Percentiles rank a stretch among this genome's conserved stretches.
Evolutionary conservation across 23 tunicate species (phyloP).

Genomic region (Pegea sp.): DNA sequence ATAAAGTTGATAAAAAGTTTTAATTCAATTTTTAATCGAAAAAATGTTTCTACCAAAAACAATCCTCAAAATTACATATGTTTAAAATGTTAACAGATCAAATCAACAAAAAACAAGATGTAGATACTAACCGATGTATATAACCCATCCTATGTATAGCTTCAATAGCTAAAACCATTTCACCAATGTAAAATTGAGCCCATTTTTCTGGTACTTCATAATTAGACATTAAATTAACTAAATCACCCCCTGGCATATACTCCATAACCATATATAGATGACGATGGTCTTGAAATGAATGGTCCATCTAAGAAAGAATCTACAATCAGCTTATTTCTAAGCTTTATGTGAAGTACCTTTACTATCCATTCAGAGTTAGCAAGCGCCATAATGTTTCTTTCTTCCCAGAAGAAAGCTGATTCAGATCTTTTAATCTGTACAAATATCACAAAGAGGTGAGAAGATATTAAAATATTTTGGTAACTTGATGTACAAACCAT

Average conservation of each 20-base stretch:
- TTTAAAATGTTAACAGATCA: background rate
- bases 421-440: slow-evolving; percentile 81
- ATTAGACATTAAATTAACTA: slow-evolving; percentile 75
- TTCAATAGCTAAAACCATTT: slow-evolving; percentile 77
- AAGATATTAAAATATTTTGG: background rate
- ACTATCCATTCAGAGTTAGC: slow-evolving; percentile 88
- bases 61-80: background rate
- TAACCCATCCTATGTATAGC: slow-evolving; percentile 92
- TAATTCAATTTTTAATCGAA: background rate
- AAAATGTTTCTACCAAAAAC: background rate
- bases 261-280: slow-evolving; percentile 95
- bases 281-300: slow-evolving; percentile 84
- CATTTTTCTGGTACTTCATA: slow-evolving; percentile 85
- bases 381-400: slow-evolving; percentile 87
- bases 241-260: slow-evolving; percentile 97
- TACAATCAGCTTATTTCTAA: background rate
- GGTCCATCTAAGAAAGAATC: slow-evolving; percentile 17
- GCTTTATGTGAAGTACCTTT: slow-evolving; percentile 17
- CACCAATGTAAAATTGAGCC: slow-evolving; percentile 91
- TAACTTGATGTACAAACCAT: slow-evolving; percentile 24
- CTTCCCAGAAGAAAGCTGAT: slow-evolving; percentile 98
- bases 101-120: background rate
- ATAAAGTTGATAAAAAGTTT: background rate
- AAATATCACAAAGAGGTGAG: background rate
- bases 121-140: slow-evolving; percentile 53